These are phyloP conservation scores for Tiaroga cobitis DNA, from an alignment of 2,797 vertebrate species.

Conservation along the genomic window DNA sequence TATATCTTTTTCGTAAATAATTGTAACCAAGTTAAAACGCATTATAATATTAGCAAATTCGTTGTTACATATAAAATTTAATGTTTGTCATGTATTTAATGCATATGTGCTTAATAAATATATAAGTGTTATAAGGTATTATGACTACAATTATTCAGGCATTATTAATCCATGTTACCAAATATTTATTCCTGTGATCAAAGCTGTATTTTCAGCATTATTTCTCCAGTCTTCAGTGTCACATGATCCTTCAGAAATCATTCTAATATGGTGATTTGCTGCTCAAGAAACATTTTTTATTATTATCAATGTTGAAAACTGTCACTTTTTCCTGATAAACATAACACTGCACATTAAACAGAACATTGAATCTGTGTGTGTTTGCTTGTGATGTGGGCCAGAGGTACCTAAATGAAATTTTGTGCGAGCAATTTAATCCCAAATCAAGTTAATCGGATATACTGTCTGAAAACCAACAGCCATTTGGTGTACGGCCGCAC, in stretches of 20 bases:
- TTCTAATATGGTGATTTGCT: not conserved
- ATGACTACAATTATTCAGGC: not conserved
- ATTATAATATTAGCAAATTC: not conserved
- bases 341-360: not conserved
- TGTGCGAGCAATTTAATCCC: conserved; percentile 32
- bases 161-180: not conserved
- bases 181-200: not conserved
- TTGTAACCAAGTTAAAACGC: not conserved
- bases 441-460: conserved; percentile 41
- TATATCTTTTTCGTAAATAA: not conserved
- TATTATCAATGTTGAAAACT: not conserved
- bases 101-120: not conserved
- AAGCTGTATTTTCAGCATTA: not conserved
- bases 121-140: not conserved
- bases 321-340: not conserved
- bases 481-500: not conserved
- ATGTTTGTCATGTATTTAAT: not conserved
- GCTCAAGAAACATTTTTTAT: not conserved
- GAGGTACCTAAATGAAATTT: conserved; percentile 25
- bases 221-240: not conserved
- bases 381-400: conserved; percentile 8
- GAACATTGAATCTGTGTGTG: not conserved
- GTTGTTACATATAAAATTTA: not conserved
- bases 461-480: conserved; percentile 31
- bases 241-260: not conserved